Evolutionary conservation across 37 sponge, comb jelly and placozoan species (phyloP), one percentile per base, ranked within the genome.

Genomic region (Cliona cf. orientalis): DNA sequence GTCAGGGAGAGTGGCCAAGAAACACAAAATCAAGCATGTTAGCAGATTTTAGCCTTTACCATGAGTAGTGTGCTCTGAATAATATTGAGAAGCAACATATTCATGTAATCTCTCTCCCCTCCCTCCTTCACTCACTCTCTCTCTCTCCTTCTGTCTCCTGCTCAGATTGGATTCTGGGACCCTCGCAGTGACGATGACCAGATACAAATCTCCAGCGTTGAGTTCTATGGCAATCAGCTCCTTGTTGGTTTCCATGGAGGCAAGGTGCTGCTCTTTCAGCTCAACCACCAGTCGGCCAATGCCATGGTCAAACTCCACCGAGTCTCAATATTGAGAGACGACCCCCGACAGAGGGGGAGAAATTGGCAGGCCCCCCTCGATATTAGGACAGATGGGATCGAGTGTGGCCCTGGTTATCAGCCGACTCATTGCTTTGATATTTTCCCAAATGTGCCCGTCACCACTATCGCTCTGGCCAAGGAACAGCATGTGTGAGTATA

Each of bases 131-230:
- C 17, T 71, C 25, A 5, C 55, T 72, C 1, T 72, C 31, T 33
- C 17, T 53, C 1, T 72, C 17, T 28, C 9, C 53, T 19, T 65
- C 3, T 65, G 35, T 25, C 6, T 9, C 9, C 38, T 26, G 1
- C 41, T n/a, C 45, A 84, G 85, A 56, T 90, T 43, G 85, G 93
- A 26, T 93, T 89, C 69, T 93, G 93, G 93, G 93, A 93, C 66
- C 93, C 93, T 3, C 80, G 93, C 2, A 78, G 86, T 46, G 93
- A 93, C 46, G 93, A 93, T 71, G 93, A 93, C 37, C 85, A 87
- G 49, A 28, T 93, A 0, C 81, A 84, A 42, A 86, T 93, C 11
- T 78, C 93, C 22, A 63, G 82, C 41, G 37, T 93, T 17, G 60
- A 82, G n/a, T 76, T 93, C 65, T 62, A 71, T 31, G 93, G 69